Conservation (phyloP, 2,888 invertebrate species). For the Papilio elwesi region DNA sequence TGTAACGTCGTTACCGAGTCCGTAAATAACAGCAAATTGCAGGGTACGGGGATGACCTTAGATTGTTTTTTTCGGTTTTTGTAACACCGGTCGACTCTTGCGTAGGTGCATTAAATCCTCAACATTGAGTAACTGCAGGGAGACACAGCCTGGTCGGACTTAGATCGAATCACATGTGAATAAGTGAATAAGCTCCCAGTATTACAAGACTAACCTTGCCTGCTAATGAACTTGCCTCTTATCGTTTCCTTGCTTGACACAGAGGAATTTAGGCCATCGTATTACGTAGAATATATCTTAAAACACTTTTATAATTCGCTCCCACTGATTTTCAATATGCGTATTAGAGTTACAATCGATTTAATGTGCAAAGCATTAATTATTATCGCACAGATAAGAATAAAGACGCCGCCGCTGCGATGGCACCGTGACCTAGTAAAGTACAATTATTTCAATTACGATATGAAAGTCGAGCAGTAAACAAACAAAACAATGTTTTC, state of each 20-base stretch:
- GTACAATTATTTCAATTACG: slow-evolving; percentile 60
- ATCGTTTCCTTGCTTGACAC: too few species aligned
- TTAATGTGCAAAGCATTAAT: slow-evolving; percentile 13
- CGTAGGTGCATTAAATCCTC: not conserved
- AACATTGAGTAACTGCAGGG: too few species aligned
- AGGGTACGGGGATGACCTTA: not conserved
- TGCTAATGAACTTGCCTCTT: too few species aligned
- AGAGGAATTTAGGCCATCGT: too few species aligned
- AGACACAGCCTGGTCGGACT: too few species aligned
- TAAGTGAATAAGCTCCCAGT: too few species aligned
- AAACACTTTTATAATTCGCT: too few species aligned
- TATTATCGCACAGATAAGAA: slow-evolving; percentile 21
- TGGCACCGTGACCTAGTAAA: slow-evolving; percentile 49
- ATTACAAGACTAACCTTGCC: too few species aligned
- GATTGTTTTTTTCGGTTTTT: slow-evolving; percentile 18
- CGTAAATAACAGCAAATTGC: slow-evolving; percentile 26
- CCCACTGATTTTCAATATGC: not conserved
- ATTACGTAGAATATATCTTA: too few species aligned
- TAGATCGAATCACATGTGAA: too few species aligned
- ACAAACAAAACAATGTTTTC: slow-evolving; percentile 49
- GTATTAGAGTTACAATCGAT: slow-evolving; percentile 28
- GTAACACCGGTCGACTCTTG: not conserved
- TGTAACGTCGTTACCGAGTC: not conserved
- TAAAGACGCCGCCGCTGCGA: slow-evolving; percentile 36
- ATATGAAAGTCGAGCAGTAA: slow-evolving; percentile 54